phyloP scores from a whole-genome alignment of 2,797 vertebrate species.

The Lophotriccus pileatus region DNA sequence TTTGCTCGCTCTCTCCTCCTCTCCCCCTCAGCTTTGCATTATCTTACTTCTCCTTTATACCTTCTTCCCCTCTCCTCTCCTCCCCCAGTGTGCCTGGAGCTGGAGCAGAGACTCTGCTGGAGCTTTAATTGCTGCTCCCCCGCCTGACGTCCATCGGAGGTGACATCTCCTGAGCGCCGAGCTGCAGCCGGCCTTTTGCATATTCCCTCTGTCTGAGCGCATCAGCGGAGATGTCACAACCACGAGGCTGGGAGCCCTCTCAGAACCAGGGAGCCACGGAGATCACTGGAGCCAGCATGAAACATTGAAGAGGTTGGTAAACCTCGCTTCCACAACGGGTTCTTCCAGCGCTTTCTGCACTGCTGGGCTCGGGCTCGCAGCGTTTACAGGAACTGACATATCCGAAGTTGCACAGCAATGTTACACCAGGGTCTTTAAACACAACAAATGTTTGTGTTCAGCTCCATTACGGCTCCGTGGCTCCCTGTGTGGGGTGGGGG shows the following conservation, averaged over 20 bases:
- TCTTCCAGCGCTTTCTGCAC: constrained; percentile 66
- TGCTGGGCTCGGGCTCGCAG: constrained; percentile 26
- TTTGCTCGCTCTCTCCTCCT: neutral
- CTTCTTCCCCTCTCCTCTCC: neutral
- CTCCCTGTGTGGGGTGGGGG: constrained; percentile 12
- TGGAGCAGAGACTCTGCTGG: constrained; percentile 56
- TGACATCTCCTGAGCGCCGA: constrained; percentile 84
- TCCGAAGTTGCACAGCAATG: constrained; percentile 31
- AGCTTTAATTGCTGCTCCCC: constrained; percentile 89
- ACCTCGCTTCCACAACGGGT: constrained; percentile 44
- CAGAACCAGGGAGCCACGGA: constrained; percentile 30
- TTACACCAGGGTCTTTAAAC: constrained; percentile 60
- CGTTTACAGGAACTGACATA: constrained; percentile 66
- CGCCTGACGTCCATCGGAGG: constrained; percentile 80
- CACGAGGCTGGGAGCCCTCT: constrained; percentile 66
- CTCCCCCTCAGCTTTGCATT: neutral
- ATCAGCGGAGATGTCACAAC: constrained; percentile 82
- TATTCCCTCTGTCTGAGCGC: constrained; percentile 86
- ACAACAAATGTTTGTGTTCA: constrained; percentile 62
- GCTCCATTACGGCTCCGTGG: constrained; percentile 6
- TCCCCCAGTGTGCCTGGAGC: constrained; percentile 65
- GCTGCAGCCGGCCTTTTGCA: constrained; percentile 83
- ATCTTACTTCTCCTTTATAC: neutral
- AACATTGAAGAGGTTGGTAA: constrained; percentile 67
- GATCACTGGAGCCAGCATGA: constrained; percentile 58